Evolutionary conservation across 1,140 invertebrate species (phyloP), one percentile per base, ranked within the genome.

Genomic region (Drosophila punjabiensis): DNA sequence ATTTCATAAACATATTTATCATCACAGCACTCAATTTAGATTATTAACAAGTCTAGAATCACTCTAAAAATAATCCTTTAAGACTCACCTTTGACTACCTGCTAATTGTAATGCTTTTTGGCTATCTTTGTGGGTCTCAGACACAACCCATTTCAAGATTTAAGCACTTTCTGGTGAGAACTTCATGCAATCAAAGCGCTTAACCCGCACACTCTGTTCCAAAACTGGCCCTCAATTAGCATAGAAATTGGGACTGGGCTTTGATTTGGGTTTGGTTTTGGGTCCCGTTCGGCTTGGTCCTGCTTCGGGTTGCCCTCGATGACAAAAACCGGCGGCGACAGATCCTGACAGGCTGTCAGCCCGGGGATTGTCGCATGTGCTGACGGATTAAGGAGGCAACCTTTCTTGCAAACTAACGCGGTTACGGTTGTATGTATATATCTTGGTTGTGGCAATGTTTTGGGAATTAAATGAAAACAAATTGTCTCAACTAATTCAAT

Each of bases 401-500:
- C 24, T 41, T 56, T 20, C 20, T 47, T 30, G 1, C 30, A 18
- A 39, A 56, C 53, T 62, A 52, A 50, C 37, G 60, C 37, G 33
- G 32, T 43, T 53, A 24, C 53, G 33, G 41, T 24, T 24, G 24
- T 24, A 24, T 24, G 50, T 30, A 7, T 30, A 28, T 28, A 30
- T 47, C 76, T 68, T 33, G 39, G 56, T 30, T 71, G 32, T 20
- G 48, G 63, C 48, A 64, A 52, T 68, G 62, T 82, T 63, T 76
- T 73, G 77, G 43, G 59, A 69, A 78, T 83, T 84, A 89, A 89
- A 85, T 85, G 70, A 73, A 74, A 80, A 68, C 76, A 90, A 90
- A 89, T 89, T 82, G 79, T 76, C 67, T 71, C 71, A 66, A 70
- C 71, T 82, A 90, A 89, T 80, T 90, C 68, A 71, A 85, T 89